phyloP scores from a whole-genome alignment of 2,797 vertebrate genomes.

The Phrynocephalus forsythii region DNA sequence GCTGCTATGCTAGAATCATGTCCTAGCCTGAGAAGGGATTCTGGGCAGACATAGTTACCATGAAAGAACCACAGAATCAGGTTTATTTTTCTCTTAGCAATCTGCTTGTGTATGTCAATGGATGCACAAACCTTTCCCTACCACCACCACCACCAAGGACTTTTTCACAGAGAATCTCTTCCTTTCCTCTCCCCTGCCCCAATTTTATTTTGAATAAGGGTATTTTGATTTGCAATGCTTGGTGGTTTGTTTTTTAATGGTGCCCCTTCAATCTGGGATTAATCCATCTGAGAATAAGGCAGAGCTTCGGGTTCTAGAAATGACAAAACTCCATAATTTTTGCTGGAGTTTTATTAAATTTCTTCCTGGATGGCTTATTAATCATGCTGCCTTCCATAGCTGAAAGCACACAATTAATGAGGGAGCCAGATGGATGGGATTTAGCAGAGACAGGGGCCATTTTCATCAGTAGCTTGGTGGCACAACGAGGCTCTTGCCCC shows the following conservation, averaged over 20 bases:
- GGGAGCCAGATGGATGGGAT: constrained; percentile 58
- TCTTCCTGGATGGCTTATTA: constrained; percentile 40
- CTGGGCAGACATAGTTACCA: not conserved
- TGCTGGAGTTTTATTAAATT: constrained; percentile 47
- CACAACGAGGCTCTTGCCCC: constrained; percentile 47
- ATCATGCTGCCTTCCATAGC: constrained; percentile 30
- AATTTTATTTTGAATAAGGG: constrained; percentile 20
- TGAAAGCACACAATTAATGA: constrained; percentile 44
- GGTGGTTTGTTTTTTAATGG: not conserved
- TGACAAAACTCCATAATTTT: constrained; percentile 11
- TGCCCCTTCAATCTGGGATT: not conserved
- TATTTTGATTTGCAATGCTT: not conserved
- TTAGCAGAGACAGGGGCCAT: constrained; percentile 28
- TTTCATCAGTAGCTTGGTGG: constrained; percentile 28
- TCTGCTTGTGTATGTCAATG: not conserved
- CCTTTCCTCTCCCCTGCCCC: not conserved
- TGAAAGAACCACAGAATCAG: rapidly evolving
- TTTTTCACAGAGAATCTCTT: not conserved
- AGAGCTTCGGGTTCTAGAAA: constrained; percentile 27
- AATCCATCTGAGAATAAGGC: constrained; percentile 28
- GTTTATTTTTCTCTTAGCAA: not conserved
- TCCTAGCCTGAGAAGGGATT: not conserved
- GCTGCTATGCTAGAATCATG: not conserved
- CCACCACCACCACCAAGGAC: not conserved
- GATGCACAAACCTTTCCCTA: not conserved